These are phyloP conservation scores for Zootermopsis nevadensis DNA, from an alignment of 2,888 invertebrate genomes.

Conservation along the genomic window DNA sequence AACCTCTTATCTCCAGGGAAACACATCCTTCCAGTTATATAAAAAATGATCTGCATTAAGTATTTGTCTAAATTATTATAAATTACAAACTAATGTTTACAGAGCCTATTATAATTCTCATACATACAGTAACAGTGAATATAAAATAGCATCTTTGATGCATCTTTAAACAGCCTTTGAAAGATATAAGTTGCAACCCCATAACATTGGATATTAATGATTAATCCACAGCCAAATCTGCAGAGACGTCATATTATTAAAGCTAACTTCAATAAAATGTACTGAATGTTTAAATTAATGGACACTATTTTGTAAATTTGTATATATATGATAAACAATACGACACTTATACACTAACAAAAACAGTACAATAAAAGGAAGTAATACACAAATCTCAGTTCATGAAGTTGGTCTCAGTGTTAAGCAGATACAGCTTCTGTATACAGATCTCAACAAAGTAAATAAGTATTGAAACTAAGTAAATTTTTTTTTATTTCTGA, in stretches of 20 bases:
- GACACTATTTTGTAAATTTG: too few species aligned
- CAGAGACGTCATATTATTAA: background rate
- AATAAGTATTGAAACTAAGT: too few species aligned
- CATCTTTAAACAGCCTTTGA: background rate
- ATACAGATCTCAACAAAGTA: too few species aligned
- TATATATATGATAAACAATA: too few species aligned
- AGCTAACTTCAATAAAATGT: too few species aligned
- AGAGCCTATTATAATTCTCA: background rate
- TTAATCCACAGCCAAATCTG: background rate
- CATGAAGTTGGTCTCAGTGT: too few species aligned
- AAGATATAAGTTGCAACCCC: background rate
- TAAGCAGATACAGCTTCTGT: too few species aligned
- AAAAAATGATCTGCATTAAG: background rate
- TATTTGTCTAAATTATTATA: background rate
- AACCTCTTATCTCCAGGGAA: slow-evolving; percentile 16
- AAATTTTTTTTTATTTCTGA: too few species aligned
- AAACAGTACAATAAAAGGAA: too few species aligned
- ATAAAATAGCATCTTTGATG: background rate
- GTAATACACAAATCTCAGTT: too few species aligned
- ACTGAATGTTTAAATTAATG: too few species aligned
- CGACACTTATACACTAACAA: too few species aligned
- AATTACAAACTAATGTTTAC: background rate
- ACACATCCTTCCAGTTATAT: slow-evolving; percentile 18
- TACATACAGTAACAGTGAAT: background rate
- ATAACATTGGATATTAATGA: background rate